Evolutionary conservation across 2,113 vertebrate species (phyloP), one percentile per base, ranked within the genome.

Genomic region (Amblyornis subalaris): DNA sequence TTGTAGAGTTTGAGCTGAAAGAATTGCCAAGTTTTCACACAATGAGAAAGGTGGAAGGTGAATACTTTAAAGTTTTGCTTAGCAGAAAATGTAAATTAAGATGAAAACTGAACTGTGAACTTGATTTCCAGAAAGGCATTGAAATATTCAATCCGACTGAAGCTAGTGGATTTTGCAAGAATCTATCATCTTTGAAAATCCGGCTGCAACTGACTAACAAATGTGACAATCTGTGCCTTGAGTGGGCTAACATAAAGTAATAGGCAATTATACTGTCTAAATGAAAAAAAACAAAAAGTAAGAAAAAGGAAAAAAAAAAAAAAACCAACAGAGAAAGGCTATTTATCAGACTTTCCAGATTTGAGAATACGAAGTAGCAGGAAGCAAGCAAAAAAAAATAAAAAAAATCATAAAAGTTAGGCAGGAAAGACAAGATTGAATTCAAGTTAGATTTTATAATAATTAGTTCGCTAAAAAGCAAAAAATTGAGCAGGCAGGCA

Each of bases 11-110:
- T 77, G 61, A 94, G 76, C 24, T 76, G 70, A 87, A 96, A 87
- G 77, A 81, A 90, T 92, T 87, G 33, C 64, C 70, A 89, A 75
- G n/a, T 67, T 86, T 84, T 94, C 55, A 81, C 51, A 54, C 75
- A 54, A 66, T 72, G 77, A 89, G 51, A 88, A 94, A 78, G 69
- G 72, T 91, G 53, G 73, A 92, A 94, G 48, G 89, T 89, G 87
- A 92, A 31, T 80, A 55, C 51, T 88, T 85, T 11, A 65, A 84
- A 78, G 16, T 84, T 94, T 90, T 86, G 33, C 15, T 38, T 86
- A 85, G 38, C 45, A 90, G 38, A 70, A 96, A 80, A 91, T 73
- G 15, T 73, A 79, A 91, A 78, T 83, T 58, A 70, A 73, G 70
- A 71, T 54, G 50, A 75, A 94, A 83, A 93, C 13, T 61, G 64